These are phyloP conservation scores for Ictalurus punctatus DNA, from an alignment of 2,113 vertebrate species.

Conservation along the genomic window DNA sequence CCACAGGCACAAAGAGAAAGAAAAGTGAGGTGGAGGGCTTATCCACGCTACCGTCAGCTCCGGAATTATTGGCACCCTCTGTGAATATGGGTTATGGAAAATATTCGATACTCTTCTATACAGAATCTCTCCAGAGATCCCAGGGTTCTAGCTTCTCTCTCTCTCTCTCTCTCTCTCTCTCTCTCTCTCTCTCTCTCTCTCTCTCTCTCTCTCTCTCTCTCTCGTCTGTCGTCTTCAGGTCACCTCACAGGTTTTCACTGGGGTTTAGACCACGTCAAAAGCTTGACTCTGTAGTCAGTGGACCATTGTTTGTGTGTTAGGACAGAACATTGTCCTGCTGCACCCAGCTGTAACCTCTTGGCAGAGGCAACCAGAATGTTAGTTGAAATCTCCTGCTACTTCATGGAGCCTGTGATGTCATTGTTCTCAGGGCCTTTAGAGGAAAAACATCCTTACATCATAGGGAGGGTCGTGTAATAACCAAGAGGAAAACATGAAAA, in stretches of 20 bases:
- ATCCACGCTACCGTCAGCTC: not conserved
- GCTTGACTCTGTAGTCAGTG: not conserved
- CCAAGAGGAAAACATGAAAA: too few relatives aligned
- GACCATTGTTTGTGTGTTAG: not conserved
- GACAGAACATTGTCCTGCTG: not conserved
- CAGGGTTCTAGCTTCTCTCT: not conserved
- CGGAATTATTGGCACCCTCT: not conserved
- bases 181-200: too few relatives aligned
- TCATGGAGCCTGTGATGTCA: not conserved
- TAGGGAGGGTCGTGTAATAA: too few relatives aligned
- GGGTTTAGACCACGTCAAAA: not conserved
- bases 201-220: too few relatives aligned
- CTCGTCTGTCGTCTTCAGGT: not conserved
- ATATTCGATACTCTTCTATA: not conserved
- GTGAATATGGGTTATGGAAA: not conserved
- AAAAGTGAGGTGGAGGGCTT: not conserved
- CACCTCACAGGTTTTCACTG: not conserved
- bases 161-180: too few relatives aligned
- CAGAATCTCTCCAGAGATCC: not conserved
- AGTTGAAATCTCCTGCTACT: not conserved
- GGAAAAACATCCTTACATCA: not conserved
- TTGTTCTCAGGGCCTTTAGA: too few relatives aligned
- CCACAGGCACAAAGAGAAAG: not conserved
- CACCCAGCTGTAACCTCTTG: not conserved
- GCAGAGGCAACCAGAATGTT: not conserved